Percentiles rank a stretch among this genome's conserved stretches.
Conservation (phyloP, 2,888 invertebrate species). For the Aquatica leii region DNA sequence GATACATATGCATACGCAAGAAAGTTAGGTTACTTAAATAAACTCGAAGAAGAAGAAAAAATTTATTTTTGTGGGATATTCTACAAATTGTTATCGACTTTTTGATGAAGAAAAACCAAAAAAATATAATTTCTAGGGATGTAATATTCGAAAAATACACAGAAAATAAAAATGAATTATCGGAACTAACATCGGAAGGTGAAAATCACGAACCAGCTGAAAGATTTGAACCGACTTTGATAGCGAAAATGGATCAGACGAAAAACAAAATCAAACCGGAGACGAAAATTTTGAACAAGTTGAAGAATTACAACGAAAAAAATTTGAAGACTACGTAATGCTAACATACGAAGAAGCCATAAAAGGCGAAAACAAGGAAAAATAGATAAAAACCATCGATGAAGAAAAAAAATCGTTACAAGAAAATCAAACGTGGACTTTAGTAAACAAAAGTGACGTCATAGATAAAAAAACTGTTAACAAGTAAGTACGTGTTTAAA, state of each 20-base stretch:
- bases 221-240: neutral
- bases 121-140: neutral
- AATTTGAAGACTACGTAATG: neutral
- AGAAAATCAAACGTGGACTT: too few relatives aligned
- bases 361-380: neutral
- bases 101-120: neutral
- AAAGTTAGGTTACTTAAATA: too few relatives aligned
- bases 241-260: neutral
- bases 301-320: neutral
- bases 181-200: neutral
- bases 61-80: neutral
- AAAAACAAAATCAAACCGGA: neutral
- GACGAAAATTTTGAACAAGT: neutral
- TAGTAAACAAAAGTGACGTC: slow-evolving; percentile 34
- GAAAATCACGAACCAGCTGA: neutral
- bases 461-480: too few relatives aligned
- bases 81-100: neutral
- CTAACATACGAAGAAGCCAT: neutral
- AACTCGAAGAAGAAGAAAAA: neutral
- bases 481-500: too few relatives aligned
- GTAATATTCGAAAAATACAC: neutral
- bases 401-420: too few relatives aligned
- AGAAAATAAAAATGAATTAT: neutral
- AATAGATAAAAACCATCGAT: slow-evolving; percentile 5
- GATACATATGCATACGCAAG: too few relatives aligned